Conservation (phyloP, 2,113 vertebrate species). For the Danionella cerebrum region DNA sequence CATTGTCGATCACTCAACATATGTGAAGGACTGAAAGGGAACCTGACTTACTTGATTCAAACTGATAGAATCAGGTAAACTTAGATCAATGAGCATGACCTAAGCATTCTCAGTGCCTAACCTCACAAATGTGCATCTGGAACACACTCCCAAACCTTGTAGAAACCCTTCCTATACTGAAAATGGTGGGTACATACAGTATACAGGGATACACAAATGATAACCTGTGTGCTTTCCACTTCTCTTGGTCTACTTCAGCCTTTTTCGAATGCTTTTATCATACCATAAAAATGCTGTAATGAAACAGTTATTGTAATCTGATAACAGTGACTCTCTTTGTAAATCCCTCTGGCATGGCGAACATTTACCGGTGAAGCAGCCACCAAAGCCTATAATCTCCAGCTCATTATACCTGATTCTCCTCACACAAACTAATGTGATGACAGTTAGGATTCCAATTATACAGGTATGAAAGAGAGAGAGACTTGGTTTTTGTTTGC, state of each 20-base stretch:
- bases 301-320: slow-evolving; percentile 63
- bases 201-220: no score
- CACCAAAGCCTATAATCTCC: slow-evolving; percentile 66
- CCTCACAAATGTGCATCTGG: no score
- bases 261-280: slow-evolving; percentile 35
- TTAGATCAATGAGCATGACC: no score
- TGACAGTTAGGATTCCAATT: slow-evolving; percentile 55
- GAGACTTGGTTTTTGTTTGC: slow-evolving; percentile 23
- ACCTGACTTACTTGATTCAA: no score
- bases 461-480: slow-evolving; percentile 36
- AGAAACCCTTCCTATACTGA: background rate
- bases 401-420: slow-evolving; percentile 62
- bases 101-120: no score
- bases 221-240: background rate
- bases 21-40: no score
- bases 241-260: background rate
- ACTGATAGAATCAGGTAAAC: no score
- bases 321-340: slow-evolving; percentile 52
- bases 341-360: slow-evolving; percentile 58
- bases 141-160: no score
- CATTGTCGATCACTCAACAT: no score
- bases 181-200: no score
- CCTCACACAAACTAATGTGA: slow-evolving; percentile 60
- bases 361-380: slow-evolving; percentile 65
- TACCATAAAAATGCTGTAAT: slow-evolving; percentile 50